Conservation (phyloP, 2,113 vertebrate genomes). For the Columba livia region DNA sequence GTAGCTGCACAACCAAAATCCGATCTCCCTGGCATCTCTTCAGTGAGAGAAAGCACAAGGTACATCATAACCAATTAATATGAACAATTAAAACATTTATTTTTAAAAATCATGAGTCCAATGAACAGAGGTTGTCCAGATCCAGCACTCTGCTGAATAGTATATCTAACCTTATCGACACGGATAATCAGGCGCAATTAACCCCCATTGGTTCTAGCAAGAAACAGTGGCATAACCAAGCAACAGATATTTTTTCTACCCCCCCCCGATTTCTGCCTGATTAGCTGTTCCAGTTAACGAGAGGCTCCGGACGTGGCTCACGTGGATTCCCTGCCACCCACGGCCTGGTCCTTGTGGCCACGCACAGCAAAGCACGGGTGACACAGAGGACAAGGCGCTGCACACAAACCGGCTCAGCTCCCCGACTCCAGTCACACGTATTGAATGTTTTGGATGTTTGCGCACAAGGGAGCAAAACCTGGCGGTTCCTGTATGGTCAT, state of each 20-base stretch:
- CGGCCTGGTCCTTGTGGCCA: not conserved
- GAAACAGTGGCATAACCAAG: not conserved
- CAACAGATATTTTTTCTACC: not conserved
- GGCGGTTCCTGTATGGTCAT: constrained; percentile 63
- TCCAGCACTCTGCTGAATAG: not conserved
- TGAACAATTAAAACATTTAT: not conserved
- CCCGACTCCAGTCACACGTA: not conserved
- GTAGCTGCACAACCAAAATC: not conserved
- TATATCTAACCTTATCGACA: not conserved
- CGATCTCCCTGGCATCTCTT: not conserved
- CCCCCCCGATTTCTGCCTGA: constrained; percentile 27
- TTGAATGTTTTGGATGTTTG: constrained; percentile 59
- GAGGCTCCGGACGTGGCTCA: not conserved
- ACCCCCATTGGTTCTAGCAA: not conserved
- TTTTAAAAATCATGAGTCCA: not conserved
- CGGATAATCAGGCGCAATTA: not conserved
- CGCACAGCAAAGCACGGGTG: constrained; percentile 29
- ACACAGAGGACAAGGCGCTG: constrained; percentile 8
- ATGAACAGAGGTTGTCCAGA: not conserved
- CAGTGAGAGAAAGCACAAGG: not conserved
- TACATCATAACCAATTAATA: not conserved
- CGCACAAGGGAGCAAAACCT: constrained; percentile 2
- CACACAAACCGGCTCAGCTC: not conserved
- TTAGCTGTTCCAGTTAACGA: constrained; percentile 22
- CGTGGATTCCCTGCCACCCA: constrained; percentile 23